phyloP scores from a whole-genome alignment of 2,113 vertebrate genomes.

The Scatophagus argus region DNA sequence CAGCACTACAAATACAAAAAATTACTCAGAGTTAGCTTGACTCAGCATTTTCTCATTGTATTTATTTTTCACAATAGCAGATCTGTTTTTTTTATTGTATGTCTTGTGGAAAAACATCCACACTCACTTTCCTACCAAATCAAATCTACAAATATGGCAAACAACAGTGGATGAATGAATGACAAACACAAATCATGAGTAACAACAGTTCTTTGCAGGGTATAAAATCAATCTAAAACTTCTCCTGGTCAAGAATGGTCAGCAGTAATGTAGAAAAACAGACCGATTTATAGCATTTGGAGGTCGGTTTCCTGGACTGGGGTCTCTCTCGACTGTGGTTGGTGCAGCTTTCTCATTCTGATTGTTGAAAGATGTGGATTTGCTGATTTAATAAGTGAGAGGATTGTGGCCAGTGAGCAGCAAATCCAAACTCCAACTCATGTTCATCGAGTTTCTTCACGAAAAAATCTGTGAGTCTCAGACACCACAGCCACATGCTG shows the following conservation, averaged over 20 bases:
- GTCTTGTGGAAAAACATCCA: background rate
- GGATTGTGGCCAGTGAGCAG: background rate
- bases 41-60: background rate
- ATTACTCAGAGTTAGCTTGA: background rate
- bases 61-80: background rate
- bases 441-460: background rate
- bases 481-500: background rate
- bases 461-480: background rate
- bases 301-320: background rate
- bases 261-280: background rate
- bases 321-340: background rate
- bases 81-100: background rate
- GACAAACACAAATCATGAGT: background rate
- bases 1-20: background rate
- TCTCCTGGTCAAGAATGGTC: background rate
- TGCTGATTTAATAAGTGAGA: background rate
- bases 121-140: background rate
- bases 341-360: background rate
- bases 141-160: background rate
- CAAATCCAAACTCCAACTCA: background rate
- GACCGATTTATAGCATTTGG: background rate
- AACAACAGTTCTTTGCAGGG: background rate
- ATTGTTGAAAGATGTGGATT: too few relatives aligned
- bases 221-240: background rate
- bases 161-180: background rate